Evolutionary conservation across 2,888 invertebrate species (phyloP).

Genomic region (Cantharis flavilabris): DNA sequence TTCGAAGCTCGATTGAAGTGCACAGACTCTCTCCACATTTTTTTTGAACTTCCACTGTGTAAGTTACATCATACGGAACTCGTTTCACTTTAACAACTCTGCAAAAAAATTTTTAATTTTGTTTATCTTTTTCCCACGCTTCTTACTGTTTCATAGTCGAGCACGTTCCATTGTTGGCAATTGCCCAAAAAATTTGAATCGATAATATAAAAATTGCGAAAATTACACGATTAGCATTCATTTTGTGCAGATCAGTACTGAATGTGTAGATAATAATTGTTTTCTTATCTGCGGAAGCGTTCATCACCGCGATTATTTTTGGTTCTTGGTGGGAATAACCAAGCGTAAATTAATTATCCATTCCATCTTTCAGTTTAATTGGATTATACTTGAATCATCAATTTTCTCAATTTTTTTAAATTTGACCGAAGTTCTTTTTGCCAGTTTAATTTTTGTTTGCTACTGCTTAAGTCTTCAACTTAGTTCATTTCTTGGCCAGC

Average conservation of each 20-base stretch:
- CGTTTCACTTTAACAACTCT: not conserved
- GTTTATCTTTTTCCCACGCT: not conserved
- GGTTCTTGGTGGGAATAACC: not conserved
- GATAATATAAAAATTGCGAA: not conserved
- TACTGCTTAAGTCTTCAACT: no score
- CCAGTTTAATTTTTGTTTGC: no score
- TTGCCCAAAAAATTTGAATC: not conserved
- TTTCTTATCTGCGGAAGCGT: not conserved
- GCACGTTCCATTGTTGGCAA: not conserved
- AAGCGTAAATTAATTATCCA: not conserved
- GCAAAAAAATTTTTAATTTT: not conserved
- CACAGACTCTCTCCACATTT: not conserved
- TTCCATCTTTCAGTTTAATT: not conserved
- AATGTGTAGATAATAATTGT: not conserved
- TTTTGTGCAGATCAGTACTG: not conserved
- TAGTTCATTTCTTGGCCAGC: no score
- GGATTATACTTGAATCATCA: not conserved
- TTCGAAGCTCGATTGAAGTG: not conserved
- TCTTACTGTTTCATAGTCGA: not conserved
- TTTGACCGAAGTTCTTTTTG: no score
- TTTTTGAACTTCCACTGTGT: not conserved
- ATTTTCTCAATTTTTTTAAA: no score
- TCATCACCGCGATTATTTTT: not conserved
- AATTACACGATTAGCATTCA: not conserved
- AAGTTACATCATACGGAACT: constrained; percentile 1